Conservation (phyloP, 2,797 vertebrate species). For the Sebastolobus altivelis region DNA sequence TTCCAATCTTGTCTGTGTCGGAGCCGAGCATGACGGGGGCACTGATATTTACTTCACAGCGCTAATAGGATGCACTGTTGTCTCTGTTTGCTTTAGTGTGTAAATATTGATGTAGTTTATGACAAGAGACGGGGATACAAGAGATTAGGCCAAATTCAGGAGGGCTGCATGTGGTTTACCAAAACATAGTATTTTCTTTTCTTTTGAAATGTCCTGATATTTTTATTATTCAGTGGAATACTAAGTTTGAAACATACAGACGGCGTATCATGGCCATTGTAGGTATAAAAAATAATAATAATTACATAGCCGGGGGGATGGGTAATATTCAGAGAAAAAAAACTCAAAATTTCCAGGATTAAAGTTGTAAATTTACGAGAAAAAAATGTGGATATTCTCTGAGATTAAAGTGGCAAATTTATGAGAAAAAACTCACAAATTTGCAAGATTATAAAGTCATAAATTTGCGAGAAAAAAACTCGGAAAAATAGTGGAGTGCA, state of each 20-base stretch:
- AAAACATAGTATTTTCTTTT: neutral
- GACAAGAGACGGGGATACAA: conserved; percentile 35
- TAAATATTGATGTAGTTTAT: conserved; percentile 61
- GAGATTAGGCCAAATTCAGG: conserved; percentile 32
- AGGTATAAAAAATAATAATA: too few relatives aligned
- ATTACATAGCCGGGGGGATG: too few relatives aligned
- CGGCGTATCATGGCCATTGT: too few relatives aligned
- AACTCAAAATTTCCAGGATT: too few relatives aligned
- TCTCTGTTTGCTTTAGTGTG: conserved; percentile 53
- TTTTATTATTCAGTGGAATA: neutral
- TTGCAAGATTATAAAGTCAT: too few relatives aligned
- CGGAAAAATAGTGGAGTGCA: too few relatives aligned
- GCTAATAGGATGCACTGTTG: conserved; percentile 63
- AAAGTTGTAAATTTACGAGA: too few relatives aligned
- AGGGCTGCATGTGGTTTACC: conserved; percentile 4
- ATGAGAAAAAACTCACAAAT: too few relatives aligned
- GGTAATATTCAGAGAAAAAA: too few relatives aligned
- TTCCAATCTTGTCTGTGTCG: conserved; percentile 54
- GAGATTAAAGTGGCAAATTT: too few relatives aligned
- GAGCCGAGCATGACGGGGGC: conserved; percentile 43
- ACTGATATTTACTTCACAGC: conserved; percentile 60
- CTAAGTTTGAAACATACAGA: neutral
- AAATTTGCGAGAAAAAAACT: too few relatives aligned
- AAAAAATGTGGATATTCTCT: too few relatives aligned
- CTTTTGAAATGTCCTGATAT: neutral